Evolutionary conservation across 2,797 vertebrate species (phyloP).

Genomic region (Holocentrus rufus): DNA sequence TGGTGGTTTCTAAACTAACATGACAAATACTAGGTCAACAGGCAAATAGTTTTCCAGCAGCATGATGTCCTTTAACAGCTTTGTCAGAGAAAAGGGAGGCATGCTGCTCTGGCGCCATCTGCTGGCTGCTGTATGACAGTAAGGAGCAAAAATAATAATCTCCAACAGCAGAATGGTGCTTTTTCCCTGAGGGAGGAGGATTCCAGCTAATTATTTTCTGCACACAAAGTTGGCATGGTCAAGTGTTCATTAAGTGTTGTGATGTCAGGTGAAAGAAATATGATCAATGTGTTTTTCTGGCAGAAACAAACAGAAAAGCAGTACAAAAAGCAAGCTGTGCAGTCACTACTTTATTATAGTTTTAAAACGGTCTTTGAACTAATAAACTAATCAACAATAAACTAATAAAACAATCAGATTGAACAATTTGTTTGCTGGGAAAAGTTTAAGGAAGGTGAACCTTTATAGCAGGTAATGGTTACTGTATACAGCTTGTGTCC

Average conservation of each 20-base stretch:
- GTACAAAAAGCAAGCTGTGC: not conserved
- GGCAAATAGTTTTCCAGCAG: not conserved
- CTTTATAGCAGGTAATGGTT: slow-evolving; percentile 28
- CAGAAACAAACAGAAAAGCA: not conserved
- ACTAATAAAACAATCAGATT: not conserved
- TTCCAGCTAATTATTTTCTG: not conserved
- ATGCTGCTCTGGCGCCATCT: slow-evolving; percentile 62
- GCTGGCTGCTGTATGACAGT: slow-evolving; percentile 37
- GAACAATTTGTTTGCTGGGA: not conserved
- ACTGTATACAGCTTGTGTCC: not conserved
- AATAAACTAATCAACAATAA: no score
- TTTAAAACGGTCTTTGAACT: no score
- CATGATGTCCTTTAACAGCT: slow-evolving; percentile 36
- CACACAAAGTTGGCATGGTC: slow-evolving; percentile 23
- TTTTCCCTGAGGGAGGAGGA: not conserved
- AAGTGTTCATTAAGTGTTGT: not conserved
- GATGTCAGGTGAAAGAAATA: not conserved
- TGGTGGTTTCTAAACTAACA: not conserved
- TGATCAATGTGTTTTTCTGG: not conserved
- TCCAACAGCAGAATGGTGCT: not conserved
- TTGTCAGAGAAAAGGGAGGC: not conserved
- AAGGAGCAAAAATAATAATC: not conserved
- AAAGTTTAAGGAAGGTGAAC: not conserved
- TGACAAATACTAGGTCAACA: slow-evolving; percentile 28
- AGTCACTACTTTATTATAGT: not conserved